These are phyloP conservation scores for Alcedo quadribrachys DNA, from an alignment of 2,797 vertebrate species.

Conservation along the genomic window DNA sequence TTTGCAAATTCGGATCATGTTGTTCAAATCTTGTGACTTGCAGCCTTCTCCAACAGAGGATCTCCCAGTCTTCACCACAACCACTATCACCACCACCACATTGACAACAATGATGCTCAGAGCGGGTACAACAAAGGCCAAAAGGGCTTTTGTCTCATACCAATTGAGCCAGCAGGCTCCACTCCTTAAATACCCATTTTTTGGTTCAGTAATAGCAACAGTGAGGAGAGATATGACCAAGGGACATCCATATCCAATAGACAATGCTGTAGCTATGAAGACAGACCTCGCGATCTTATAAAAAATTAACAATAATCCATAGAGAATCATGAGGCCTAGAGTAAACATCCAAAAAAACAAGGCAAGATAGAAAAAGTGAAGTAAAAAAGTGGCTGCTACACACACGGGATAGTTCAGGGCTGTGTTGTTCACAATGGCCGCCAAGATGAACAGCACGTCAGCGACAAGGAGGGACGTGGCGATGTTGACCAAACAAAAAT, in stretches of 20 bases:
- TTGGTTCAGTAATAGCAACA: slow-evolving; percentile 70
- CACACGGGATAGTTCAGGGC: slow-evolving; percentile 51
- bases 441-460: slow-evolving; percentile 74
- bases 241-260: slow-evolving; percentile 77
- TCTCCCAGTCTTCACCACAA: slow-evolving; percentile 73
- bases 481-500: slow-evolving; percentile 80
- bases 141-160: slow-evolving; percentile 67
- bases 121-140: slow-evolving; percentile 73
- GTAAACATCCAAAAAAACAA: slow-evolving; percentile 83
- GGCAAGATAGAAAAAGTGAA: slow-evolving; percentile 78
- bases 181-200: slow-evolving; percentile 44
- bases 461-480: slow-evolving; percentile 64
- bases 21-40: slow-evolving; percentile 72
- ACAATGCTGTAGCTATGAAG: slow-evolving; percentile 68
- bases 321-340: slow-evolving; percentile 76
- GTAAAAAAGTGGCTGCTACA: slow-evolving; percentile 73
- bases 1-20: slow-evolving; percentile 73
- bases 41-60: slow-evolving; percentile 68
- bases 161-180: slow-evolving; percentile 78
- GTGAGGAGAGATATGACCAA: slow-evolving; percentile 73
- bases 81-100: slow-evolving; percentile 69
- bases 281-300: slow-evolving; percentile 67
- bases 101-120: slow-evolving; percentile 76
- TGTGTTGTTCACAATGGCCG: not conserved
- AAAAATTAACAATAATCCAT: slow-evolving; percentile 76